Conservation (phyloP, 2,888 invertebrate genomes). For the Silvanus unidentatus region DNA sequence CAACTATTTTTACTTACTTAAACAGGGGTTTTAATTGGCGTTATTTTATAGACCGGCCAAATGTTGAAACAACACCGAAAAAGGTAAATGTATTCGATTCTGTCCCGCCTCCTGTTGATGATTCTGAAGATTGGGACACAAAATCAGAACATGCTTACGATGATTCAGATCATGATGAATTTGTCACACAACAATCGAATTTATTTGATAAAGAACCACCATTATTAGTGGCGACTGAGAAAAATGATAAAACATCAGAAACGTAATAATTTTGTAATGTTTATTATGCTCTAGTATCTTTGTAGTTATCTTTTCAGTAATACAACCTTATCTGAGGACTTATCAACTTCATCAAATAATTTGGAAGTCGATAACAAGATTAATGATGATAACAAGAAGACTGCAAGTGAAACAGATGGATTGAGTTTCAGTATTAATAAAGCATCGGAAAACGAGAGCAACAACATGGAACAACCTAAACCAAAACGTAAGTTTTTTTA, state of each 20-base stretch:
- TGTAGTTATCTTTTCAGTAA: no score
- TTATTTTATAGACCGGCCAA: no score
- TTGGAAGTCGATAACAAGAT: no score
- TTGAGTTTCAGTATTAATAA: no score
- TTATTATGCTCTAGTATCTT: background rate
- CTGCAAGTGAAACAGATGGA: no score
- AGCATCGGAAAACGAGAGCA: background rate
- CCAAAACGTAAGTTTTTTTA: background rate
- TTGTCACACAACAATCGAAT: slow-evolving; percentile 13
- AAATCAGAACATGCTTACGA: slow-evolving; percentile 34
- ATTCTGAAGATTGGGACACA: slow-evolving; percentile 33
- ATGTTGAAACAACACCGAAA: slow-evolving; percentile 1
- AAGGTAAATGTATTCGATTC: slow-evolving; percentile 13
- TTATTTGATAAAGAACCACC: slow-evolving; percentile 39
- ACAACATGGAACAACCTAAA: background rate
- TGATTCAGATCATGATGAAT: slow-evolving; percentile 20
- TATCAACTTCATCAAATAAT: no score
- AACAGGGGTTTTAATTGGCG: no score
- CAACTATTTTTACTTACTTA: no score
- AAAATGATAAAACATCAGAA: slow-evolving; percentile 25
- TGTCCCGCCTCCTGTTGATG: slow-evolving; percentile 18
- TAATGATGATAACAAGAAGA: no score
- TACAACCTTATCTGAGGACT: no score
- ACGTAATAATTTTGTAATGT: no score
- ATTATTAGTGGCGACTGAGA: slow-evolving; percentile 28